These are phyloP conservation scores for Anarrhichthys ocellatus DNA, from an alignment of 2,113 vertebrate genomes.

Conservation along the genomic window DNA sequence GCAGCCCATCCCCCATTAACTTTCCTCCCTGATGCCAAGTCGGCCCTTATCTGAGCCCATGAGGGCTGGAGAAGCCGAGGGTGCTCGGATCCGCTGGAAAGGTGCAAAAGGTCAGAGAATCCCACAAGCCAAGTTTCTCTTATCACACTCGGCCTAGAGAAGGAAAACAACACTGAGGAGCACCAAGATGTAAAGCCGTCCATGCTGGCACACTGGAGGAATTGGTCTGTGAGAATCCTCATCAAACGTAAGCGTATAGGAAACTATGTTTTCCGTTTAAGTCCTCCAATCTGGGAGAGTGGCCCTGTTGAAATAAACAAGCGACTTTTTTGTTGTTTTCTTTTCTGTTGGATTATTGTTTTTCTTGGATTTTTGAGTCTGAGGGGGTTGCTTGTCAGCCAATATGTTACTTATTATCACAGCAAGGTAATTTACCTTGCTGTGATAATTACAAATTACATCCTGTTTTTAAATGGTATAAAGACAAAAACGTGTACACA, in stretches of 20 bases:
- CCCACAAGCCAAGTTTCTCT: constrained; percentile 33
- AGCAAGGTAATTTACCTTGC: no score
- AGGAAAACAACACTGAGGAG: constrained; percentile 14
- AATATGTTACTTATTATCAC: neutral
- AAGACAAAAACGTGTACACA: neutral
- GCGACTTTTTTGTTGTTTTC: neutral
- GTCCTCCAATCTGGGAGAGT: constrained; percentile 3
- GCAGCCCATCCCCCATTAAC: constrained; percentile 9
- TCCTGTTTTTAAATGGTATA: neutral
- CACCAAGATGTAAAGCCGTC: constrained; percentile 13
- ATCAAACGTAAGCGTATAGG: neutral
- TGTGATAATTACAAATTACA: no score
- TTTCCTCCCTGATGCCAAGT: constrained; percentile 28
- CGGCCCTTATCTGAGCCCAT: constrained; percentile 53
- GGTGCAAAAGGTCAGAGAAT: constrained; percentile 65
- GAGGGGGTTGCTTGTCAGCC: neutral
- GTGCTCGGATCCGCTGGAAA: constrained; percentile 26
- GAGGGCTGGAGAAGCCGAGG: constrained; percentile 21
- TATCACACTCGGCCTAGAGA: constrained; percentile 41
- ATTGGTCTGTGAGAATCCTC: constrained; percentile 5
- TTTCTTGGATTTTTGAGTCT: neutral
- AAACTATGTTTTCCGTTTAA: constrained; percentile 2
- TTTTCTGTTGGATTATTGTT: neutral
- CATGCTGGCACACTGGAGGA: neutral
- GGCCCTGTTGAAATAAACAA: neutral